Percentiles rank a stretch among this genome's conserved stretches.
These are phyloP conservation scores for Poeciliopsis prolifica DNA, from an alignment of 2,113 vertebrate species.

Conservation along the genomic window DNA sequence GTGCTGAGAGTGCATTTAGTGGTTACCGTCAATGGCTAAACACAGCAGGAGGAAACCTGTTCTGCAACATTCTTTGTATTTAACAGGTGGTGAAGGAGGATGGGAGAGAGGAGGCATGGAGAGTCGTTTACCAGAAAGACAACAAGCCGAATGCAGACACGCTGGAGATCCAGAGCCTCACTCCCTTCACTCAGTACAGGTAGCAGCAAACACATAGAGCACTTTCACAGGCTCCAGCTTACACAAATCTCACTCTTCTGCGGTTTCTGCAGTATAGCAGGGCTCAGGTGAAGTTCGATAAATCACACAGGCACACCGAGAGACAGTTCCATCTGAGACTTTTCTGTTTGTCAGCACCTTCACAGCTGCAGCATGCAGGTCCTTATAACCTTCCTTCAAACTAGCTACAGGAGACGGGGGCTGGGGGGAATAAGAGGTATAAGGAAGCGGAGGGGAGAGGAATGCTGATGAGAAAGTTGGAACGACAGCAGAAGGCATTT, in stretches of 20 bases:
- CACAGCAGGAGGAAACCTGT: background rate
- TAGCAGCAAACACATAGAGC: slow-evolving; percentile 71
- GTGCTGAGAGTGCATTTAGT: background rate
- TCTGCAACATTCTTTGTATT: background rate
- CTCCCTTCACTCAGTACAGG: slow-evolving; percentile 95
- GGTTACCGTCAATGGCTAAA: background rate
- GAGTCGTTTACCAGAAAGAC: slow-evolving; percentile 85
- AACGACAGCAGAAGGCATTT: slow-evolving; percentile 35
- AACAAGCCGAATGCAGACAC: slow-evolving; percentile 87
- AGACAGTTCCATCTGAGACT: slow-evolving; percentile 71
- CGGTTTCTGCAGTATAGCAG: slow-evolving; percentile 57
- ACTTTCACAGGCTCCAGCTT: slow-evolving; percentile 1
- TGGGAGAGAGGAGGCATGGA: slow-evolving; percentile 85
- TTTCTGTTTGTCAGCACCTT: slow-evolving; percentile 78
- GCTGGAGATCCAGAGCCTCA: slow-evolving; percentile 90
- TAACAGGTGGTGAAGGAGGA: slow-evolving; percentile 79
- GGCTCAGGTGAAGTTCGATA: slow-evolving; percentile 67
- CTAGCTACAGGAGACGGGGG: slow-evolving; percentile 31
- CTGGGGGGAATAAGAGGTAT: background rate
- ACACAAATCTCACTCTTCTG: slow-evolving; percentile 41
- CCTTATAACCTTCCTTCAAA: slow-evolving; percentile 65
- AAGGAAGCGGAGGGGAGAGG: slow-evolving; percentile 30
- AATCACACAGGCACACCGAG: slow-evolving; percentile 66
- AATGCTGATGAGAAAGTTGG: slow-evolving; percentile 56
- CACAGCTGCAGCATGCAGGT: slow-evolving; percentile 72